Percentiles rank a stretch among this genome's conserved stretches.
Evolutionary conservation across 1,140 invertebrate genomes (phyloP).

Genomic region (Drosophila tani): DNA sequence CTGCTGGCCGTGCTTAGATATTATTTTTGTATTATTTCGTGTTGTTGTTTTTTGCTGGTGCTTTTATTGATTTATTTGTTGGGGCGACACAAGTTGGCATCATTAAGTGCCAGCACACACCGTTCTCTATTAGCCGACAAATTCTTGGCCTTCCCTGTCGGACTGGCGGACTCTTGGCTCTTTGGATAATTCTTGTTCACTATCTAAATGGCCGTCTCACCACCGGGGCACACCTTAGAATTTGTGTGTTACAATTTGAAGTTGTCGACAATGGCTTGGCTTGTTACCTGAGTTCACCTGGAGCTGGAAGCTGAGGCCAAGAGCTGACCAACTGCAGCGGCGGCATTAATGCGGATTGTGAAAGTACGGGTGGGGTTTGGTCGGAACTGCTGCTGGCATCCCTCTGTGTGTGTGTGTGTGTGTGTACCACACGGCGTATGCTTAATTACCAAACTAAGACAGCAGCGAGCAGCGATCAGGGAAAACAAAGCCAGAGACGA

Average conservation of each 20-base stretch:
- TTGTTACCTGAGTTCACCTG: conserved; percentile 35
- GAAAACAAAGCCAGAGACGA: conserved; percentile 60
- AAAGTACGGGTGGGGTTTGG: conserved; percentile 65
- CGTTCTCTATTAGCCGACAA: conserved; percentile 83
- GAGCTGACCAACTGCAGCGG: conserved; percentile 74
- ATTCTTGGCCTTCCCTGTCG: conserved; percentile 83
- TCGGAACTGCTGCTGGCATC: conserved; percentile 51
- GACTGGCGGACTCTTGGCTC: conserved; percentile 37
- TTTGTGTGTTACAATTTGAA: conserved; percentile 83
- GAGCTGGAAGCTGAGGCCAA: conserved; percentile 26
- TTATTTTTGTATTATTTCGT: conserved; percentile 13
- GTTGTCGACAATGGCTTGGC: conserved; percentile 78
- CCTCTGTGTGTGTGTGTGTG: conserved; percentile 68
- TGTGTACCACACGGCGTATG: conserved; percentile 80
- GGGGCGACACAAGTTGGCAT: conserved; percentile 78
- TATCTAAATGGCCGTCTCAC: conserved; percentile 80
- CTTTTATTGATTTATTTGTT: conserved; percentile 68
- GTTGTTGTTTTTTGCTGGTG: conserved; percentile 25
- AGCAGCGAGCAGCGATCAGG: conserved; percentile 32
- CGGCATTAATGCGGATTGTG: conserved; percentile 61
- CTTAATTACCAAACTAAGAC: conserved; percentile 71
- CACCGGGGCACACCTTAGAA: conserved; percentile 77
- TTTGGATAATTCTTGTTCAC: conserved; percentile 77
- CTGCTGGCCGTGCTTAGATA: conserved; percentile 18
- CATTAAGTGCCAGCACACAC: conserved; percentile 78